Base-by-base conservation (phyloP, 2,113 vertebrate genomes). In the Anoplopoma fimbria region DNA sequence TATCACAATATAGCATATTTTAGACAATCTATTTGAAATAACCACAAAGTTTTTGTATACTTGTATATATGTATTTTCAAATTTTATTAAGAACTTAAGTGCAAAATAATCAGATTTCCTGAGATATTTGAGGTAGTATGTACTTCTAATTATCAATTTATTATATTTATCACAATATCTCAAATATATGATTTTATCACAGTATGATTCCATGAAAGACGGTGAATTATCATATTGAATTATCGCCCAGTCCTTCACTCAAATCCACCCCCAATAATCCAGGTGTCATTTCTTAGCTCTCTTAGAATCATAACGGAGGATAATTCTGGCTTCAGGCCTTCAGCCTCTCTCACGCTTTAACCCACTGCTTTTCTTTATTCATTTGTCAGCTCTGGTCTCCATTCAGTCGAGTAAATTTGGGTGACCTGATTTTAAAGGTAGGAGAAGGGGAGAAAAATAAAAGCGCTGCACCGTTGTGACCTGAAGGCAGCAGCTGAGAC, bases 401-500 rank as follows among this genome's bases (percentile, higher is more conserved):
- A 0, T 84, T 78, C 64, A 79, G 64, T 9, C 15, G 4, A 77
- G 60, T 71, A 51, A 17, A 88, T 88, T 51, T 25, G 38, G 81
- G 79, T 87, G 84, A 91, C 87, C 89, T 84, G 31, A 87, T 91
- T 91, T 74, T 67, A 2, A 60, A 67, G 25, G 31, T 49, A 70
- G 33, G 36, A 15, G 5, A 67, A 8, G 2, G 38, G 19, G 1
- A 27, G 4, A 27, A 57, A 7, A 9, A 27, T 6, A 27, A n/a
- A 6, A 23, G 49, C 21, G 49, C 2, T 8, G 10, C 51, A 60
- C 87, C 40, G 6, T 78, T 47, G 27, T 69, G 77, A 81, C 51
- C 83, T 61, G 65, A 45, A 83, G 76, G 61, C 68, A 75, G 15
- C 80, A 86, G 81, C 58, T 76, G 75, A 83, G 58, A 6, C 53